Base-by-base conservation (phyloP, 2,888 invertebrate genomes). In the Leistus spinibarbis region DNA sequence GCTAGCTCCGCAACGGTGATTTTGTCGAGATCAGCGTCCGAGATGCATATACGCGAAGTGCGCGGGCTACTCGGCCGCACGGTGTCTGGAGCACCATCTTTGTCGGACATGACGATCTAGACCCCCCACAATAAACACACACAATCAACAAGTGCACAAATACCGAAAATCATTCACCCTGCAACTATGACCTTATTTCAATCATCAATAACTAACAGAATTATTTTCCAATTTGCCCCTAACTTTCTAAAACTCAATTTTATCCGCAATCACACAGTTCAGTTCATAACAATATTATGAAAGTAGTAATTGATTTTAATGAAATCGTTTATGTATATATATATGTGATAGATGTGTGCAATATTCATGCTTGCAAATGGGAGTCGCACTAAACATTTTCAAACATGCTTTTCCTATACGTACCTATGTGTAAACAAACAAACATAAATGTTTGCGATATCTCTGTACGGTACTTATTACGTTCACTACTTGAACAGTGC, bases 1-100 rank as follows among this genome's bases (percentile, higher is more conserved):
- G 89, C 88, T 84, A 92, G 89, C 81, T 92, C 91, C 80, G 90
- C 90, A 82, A 88, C 88, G 80, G 89, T 88, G 79, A 91, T 87
- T 82, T 87, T 87, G 82, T 90, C 89, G 83, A 91, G 86, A 83
- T 92, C 92, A 80, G 89, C 88, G 78, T 91, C 89, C 81, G 89
- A 88, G 84, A 92, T 86, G 82, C 89, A 86, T 83, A 91, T 88
- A 80, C 91, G 89, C 80, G 88, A 87, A 54, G 86, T 82, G 81
- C 87, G 87, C 79, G 89, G 87, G 85, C 89, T 87, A 85, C 86
- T 86, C 79, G 88, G 85, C 83, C 82, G 83, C 81, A 78, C 82
- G 67, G 76, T 77, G 65, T 78, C 78, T 65, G 77, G 76, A 60
- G 77, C 63, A 72, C 78, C 75, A 69, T 68, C 77, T 64, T 76